Evolutionary conservation across 1,140 invertebrate genomes (phyloP), one percentile per base, ranked within the genome.

Genomic region (Lasioglossum baleicum): DNA sequence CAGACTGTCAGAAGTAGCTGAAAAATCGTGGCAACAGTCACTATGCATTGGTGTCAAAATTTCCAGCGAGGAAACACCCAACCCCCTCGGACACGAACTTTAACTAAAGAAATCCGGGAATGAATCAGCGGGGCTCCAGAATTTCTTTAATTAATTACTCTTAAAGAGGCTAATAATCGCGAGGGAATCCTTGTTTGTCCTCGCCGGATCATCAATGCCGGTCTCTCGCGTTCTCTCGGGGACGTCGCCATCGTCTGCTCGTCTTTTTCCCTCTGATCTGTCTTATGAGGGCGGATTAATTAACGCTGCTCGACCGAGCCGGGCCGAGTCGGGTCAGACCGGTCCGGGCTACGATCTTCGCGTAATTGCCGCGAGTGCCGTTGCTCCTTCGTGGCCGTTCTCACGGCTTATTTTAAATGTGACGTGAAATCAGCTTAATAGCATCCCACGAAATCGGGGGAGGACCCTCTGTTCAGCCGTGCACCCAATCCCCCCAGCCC

Each of bases 371-470:
- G 76, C 81, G 71, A 79, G 75, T 60, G 73, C 70, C 70, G 70
- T 84, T 83, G 80, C 61, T 83, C 44, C 69, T 80, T 83, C 68
- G 65, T 42, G 61, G 56, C 67, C 63, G 64, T 75, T 74, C 67
- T 83, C 86, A 87, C 80, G 76, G 82, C 80, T 88, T 87, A 88
- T 90, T 92, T 91, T 88, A 88, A 88, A 90, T 83, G 77, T 87
- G 82, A 90, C 85, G 86, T 90, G 87, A 91, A 90, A 92, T 87
- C 87, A 83, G 80, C 83, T 90, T 88, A 91, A 90, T 90, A 80
- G 69, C 69, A 56, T 53, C 42, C 61, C 72, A 63, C 40, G 67
- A 20, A 85, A 85, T 61, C 65, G 66, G 44, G 64, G 73, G 56
- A 44, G 68, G 26, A 64, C 22, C 35, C 69, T 48, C 56, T 53